These are phyloP conservation scores for Aphelinus certus DNA, from an alignment of 1,140 invertebrate genomes.

Conservation along the genomic window DNA sequence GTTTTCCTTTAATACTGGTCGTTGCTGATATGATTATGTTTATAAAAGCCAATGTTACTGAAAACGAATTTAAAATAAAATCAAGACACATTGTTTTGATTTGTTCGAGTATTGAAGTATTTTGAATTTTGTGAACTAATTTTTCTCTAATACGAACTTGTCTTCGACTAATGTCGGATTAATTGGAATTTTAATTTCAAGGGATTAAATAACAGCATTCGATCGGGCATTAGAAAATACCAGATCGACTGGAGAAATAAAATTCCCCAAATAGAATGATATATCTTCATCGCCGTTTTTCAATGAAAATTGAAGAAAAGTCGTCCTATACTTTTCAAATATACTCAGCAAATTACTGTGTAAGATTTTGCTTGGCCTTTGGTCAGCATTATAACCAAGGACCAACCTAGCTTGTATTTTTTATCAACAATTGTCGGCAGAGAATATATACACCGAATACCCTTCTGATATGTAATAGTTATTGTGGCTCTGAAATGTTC, in stretches of 20 bases:
- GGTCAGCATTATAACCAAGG: conserved; percentile 52
- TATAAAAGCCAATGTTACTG: conserved; percentile 11
- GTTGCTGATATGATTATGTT: conserved; percentile 4
- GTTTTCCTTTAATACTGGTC: conserved; percentile 5
- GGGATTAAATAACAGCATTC: no score
- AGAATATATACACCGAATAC: conserved; percentile 37
- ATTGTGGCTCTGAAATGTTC: conserved; percentile 36
- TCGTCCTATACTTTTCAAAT: conserved; percentile 27
- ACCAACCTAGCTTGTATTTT: conserved; percentile 57
- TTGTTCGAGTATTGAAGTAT: conserved; percentile 2
- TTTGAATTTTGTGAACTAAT: neutral
- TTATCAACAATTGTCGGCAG: conserved; percentile 46
- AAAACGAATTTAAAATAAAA: conserved; percentile 8
- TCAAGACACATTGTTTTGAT: conserved; percentile 1
- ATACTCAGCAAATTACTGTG: conserved; percentile 12
- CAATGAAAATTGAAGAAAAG: neutral
- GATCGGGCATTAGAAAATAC: neutral
- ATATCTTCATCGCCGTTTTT: neutral
- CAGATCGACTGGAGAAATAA: neutral
- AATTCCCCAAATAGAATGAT: neutral
- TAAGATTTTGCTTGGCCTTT: conserved; percentile 51
- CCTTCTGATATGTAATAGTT: conserved; percentile 29
- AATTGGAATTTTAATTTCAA: no score
- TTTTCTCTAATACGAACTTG: neutral
- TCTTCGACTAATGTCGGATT: neutral